Percentiles rank a stretch among this genome's conserved stretches.
These are phyloP conservation scores for Clinocottus analis DNA, from an alignment of 2,113 vertebrate genomes.

Conservation along the genomic window DNA sequence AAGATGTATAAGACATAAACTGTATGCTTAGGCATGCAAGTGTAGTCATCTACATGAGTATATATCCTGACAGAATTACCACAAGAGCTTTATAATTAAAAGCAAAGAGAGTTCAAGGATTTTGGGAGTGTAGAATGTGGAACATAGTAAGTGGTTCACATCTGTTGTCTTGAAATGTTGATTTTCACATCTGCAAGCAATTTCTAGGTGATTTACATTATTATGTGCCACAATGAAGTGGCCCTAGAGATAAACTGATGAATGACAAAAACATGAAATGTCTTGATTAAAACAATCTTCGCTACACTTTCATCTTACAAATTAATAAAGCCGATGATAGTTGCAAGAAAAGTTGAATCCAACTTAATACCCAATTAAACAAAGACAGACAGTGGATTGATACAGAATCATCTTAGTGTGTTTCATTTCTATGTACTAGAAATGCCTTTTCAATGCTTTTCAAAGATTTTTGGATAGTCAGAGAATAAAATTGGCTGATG, in stretches of 20 bases:
- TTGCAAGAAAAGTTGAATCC: constrained; percentile 11
- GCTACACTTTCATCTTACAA: neutral
- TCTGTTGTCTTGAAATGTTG: neutral
- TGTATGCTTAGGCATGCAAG: too few species aligned
- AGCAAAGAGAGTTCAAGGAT: neutral
- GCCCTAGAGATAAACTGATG: constrained; percentile 1
- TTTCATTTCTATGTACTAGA: neutral
- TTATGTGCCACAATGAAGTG: neutral
- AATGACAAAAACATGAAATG: neutral
- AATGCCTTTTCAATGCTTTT: too few species aligned
- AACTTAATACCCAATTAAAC: constrained; percentile 23
- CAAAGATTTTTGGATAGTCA: neutral
- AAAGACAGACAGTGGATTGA: neutral
- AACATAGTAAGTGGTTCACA: neutral
- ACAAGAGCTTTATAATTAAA: neutral
- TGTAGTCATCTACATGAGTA: too few species aligned
- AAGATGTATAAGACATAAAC: too few species aligned
- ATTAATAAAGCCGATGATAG: neutral
- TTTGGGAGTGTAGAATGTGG: neutral
- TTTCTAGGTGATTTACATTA: constrained; percentile 1
- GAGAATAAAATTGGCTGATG: neutral
- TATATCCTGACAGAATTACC: too few species aligned
- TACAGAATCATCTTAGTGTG: neutral
- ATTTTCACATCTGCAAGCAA: neutral
- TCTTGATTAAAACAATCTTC: neutral